A percentile compares a stretch with the other conserved stretches of the same genome.
Conservation (phyloP, 1,140 invertebrate species). For the Agrypnia vestita region DNA sequence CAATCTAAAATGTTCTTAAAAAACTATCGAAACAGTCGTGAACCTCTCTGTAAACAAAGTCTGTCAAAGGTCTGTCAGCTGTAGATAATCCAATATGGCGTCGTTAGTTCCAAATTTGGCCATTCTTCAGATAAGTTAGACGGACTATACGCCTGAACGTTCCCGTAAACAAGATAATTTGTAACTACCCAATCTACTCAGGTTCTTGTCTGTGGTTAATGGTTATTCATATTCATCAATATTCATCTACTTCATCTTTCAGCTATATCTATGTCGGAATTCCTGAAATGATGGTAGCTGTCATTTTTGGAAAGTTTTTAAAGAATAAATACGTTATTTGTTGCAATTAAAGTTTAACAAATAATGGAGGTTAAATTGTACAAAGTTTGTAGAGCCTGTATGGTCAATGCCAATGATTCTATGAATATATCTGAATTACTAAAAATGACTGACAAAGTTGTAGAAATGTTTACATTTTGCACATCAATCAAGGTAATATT, state of each 20-base stretch:
- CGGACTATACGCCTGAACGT: too few relatives aligned
- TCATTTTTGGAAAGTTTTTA: slow-evolving; percentile 21
- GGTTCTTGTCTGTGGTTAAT: neutral
- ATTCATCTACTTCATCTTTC: too few relatives aligned
- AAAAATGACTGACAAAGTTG: slow-evolving; percentile 46
- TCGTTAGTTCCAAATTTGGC: too few relatives aligned
- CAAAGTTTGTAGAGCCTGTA: slow-evolving; percentile 49
- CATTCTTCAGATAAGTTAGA: too few relatives aligned
- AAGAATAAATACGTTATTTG: too few relatives aligned
- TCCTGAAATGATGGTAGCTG: neutral
- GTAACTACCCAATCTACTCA: too few relatives aligned
- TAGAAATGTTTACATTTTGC: slow-evolving; percentile 51
- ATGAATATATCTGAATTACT: slow-evolving; percentile 29
- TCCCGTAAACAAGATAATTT: too few relatives aligned
- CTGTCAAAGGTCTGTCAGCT: too few relatives aligned
- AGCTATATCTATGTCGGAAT: neutral
- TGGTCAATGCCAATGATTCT: slow-evolving; percentile 33
- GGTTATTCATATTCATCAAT: neutral
- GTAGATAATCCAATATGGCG: too few relatives aligned
- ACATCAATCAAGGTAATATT: slow-evolving; percentile 45
- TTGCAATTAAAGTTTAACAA: neutral
- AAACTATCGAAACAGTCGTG: too few relatives aligned
- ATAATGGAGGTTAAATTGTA: slow-evolving; percentile 49
- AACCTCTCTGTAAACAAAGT: too few relatives aligned
- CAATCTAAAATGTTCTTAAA: too few relatives aligned